phyloP scores from a whole-genome alignment of 1,140 invertebrate species.

The Orchestia grillus region DNA sequence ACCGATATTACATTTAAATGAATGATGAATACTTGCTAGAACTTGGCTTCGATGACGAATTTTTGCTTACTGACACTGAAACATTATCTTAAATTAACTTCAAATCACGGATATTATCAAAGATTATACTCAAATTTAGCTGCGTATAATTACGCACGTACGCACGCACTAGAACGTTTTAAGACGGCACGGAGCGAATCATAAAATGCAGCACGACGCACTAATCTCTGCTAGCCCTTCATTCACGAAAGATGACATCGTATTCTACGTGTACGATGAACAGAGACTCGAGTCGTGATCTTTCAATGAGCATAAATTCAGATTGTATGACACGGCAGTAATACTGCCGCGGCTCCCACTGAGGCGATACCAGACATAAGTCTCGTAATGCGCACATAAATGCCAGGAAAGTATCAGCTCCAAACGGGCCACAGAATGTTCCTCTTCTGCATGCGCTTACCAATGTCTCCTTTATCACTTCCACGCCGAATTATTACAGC shows the following conservation, averaged over 20 bases:
- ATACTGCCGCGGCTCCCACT: not conserved
- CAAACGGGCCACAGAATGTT: not conserved
- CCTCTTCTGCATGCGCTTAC: not conserved
- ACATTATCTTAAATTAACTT: not conserved
- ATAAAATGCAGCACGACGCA: not conserved
- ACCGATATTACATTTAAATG: too few relatives aligned
- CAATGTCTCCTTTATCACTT: not conserved
- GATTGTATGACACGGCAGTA: conserved; percentile 12
- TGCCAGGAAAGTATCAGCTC: not conserved
- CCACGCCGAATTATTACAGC: not conserved
- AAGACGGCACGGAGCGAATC: not conserved
- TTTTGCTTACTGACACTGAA: not conserved
- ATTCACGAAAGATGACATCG: not conserved
- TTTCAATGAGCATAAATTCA: conserved; percentile 41
- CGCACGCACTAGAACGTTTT: not conserved
- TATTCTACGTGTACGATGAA: not conserved
- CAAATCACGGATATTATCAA: too few relatives aligned
- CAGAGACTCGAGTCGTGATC: not conserved
- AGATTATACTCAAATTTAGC: too few relatives aligned
- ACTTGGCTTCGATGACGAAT: not conserved
- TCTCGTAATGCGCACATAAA: not conserved
- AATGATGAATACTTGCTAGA: too few relatives aligned
- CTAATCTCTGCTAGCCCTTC: not conserved
- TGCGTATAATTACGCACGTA: too few relatives aligned
- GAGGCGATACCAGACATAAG: not conserved